Conservation (phyloP, 2,888 invertebrate species). For the Polymixis lichenea region DNA sequence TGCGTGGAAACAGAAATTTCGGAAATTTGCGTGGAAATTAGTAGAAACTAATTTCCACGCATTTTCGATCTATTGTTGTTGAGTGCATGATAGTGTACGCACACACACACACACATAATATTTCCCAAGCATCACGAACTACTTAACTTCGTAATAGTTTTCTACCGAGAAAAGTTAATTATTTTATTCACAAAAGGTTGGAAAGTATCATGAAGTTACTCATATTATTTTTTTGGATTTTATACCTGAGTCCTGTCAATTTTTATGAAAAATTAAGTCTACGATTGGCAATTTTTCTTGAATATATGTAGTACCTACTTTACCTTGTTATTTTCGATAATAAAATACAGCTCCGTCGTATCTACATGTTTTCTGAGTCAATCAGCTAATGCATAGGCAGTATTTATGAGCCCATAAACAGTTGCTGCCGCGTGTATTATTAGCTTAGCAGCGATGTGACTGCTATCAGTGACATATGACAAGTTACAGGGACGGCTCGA, state of each 20-base stretch:
- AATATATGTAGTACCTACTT: background rate
- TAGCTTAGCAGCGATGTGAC: conserved; percentile 19
- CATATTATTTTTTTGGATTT: background rate
- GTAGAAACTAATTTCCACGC: no score
- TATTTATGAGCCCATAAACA: conserved; percentile 46
- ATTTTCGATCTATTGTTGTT: no score
- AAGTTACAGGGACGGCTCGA: conserved; percentile 15
- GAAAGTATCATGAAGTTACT: no score
- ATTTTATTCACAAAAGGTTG: background rate
- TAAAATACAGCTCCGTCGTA: conserved; percentile 7
- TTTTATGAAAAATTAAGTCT: background rate
- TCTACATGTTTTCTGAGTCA: conserved; percentile 47
- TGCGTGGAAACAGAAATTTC: no score
- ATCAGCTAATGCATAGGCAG: conserved; percentile 56
- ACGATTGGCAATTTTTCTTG: background rate
- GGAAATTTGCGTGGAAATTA: no score
- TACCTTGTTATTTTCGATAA: conserved; percentile 19
- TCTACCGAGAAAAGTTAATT: background rate
- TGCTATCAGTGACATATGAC: conserved; percentile 28
- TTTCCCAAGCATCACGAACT: no score
- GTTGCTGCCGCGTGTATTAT: conserved; percentile 38
- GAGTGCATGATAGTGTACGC: no score
- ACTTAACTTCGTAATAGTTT: background rate
- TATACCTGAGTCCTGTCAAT: background rate
- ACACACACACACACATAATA: no score